These are phyloP conservation scores for Simalia tracyae DNA, from an alignment of 2,797 vertebrate genomes.

Conservation along the genomic window DNA sequence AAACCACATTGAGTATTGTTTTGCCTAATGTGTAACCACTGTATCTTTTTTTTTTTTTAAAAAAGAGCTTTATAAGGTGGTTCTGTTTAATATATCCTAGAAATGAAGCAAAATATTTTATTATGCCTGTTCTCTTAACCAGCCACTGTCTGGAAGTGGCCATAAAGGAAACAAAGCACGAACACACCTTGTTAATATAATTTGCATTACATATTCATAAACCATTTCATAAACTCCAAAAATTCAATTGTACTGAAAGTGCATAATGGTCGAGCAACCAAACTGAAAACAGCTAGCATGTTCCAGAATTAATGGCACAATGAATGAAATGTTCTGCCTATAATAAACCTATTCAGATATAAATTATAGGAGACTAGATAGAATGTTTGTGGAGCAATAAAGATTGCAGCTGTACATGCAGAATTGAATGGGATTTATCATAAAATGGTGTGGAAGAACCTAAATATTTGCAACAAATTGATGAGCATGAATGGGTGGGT, in stretches of 20 bases:
- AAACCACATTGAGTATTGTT: slow-evolving; percentile 4
- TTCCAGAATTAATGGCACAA: slow-evolving; percentile 78
- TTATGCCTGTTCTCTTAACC: slow-evolving; percentile 60
- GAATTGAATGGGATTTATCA: slow-evolving; percentile 78
- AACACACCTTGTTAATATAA: slow-evolving; percentile 80
- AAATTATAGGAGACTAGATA: slow-evolving; percentile 78
- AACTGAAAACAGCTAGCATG: slow-evolving; percentile 76
- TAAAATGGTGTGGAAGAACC: slow-evolving; percentile 72
- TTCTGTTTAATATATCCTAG: slow-evolving; percentile 38
- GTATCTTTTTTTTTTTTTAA: slow-evolving; percentile 27
- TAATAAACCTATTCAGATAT: slow-evolving; percentile 83
- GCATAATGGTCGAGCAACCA: slow-evolving; percentile 76
- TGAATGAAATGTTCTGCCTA: slow-evolving; percentile 77
- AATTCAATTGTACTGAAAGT: slow-evolving; percentile 81
- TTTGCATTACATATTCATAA: slow-evolving; percentile 83
- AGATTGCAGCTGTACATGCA: slow-evolving; percentile 74
- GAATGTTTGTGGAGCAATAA: slow-evolving; percentile 85
- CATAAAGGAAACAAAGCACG: slow-evolving; percentile 78
- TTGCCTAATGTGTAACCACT: slow-evolving; percentile 48
- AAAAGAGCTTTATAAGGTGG: slow-evolving; percentile 22
- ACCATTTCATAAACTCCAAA: slow-evolving; percentile 77
- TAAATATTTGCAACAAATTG: slow-evolving; percentile 72
- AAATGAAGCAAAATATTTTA: slow-evolving; percentile 62
- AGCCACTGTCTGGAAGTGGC: slow-evolving; percentile 71
- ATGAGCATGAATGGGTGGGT: slow-evolving; percentile 65